These are phyloP conservation scores for Halictus quadricinctus DNA, from an alignment of 2,888 invertebrate genomes.

Conservation along the genomic window DNA sequence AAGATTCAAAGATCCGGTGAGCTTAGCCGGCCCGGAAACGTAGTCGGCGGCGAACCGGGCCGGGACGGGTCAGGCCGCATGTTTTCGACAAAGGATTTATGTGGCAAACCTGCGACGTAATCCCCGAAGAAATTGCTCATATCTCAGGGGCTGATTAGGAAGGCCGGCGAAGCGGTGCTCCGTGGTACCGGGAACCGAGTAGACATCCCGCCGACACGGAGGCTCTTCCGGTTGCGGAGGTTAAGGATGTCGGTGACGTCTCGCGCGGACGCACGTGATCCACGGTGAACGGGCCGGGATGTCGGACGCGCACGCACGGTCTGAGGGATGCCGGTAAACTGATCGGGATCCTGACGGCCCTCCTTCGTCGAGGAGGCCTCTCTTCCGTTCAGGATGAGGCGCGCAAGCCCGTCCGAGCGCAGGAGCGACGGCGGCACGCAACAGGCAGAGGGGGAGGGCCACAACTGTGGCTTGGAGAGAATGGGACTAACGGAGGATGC, in stretches of 20 bases:
- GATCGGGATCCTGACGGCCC: constrained; percentile 78
- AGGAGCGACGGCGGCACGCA: constrained; percentile 51
- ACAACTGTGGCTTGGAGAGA: constrained; percentile 31
- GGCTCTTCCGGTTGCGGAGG: not conserved
- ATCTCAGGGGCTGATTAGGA: constrained; percentile 38
- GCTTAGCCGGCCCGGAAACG: not conserved
- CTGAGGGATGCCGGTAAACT: constrained; percentile 79
- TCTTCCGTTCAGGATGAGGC: constrained; percentile 68
- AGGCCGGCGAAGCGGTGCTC: constrained; percentile 6
- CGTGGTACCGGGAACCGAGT: constrained; percentile 11
- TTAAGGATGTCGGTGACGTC: constrained; percentile 4
- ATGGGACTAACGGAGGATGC: constrained; percentile 39
- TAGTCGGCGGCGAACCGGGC: not conserved
- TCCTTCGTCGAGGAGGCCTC: constrained; percentile 67
- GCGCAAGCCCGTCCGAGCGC: constrained; percentile 71
- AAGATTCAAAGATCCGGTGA: not conserved
- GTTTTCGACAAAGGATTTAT: constrained; percentile 16
- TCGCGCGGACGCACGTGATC: constrained; percentile 71
- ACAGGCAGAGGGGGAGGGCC: constrained; percentile 21
- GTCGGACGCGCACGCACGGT: constrained; percentile 73
- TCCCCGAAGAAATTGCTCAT: constrained; percentile 58
- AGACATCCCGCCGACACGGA: constrained; percentile 14
- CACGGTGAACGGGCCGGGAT: constrained; percentile 50
- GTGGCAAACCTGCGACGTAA: constrained; percentile 58
- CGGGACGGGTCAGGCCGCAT: not conserved